These are phyloP conservation scores for Perizoma affinitatum DNA, from an alignment of 2,888 invertebrate genomes.

Conservation along the genomic window DNA sequence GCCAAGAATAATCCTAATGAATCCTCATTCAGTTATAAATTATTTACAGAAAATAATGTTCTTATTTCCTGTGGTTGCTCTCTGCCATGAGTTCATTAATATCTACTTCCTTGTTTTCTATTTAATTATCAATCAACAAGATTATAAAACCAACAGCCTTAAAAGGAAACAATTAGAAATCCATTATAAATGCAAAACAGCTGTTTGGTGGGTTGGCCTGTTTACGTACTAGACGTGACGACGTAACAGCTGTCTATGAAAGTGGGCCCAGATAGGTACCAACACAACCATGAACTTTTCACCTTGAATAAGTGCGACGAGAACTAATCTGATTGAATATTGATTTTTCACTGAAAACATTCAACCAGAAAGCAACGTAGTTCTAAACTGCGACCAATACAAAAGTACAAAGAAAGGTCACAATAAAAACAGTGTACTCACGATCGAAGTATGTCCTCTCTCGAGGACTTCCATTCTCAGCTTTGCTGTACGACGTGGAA, in stretches of 20 bases:
- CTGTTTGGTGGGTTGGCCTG: constrained; percentile 47
- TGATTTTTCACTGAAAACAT: constrained; percentile 10
- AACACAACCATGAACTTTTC: constrained; percentile 9
- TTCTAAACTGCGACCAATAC: constrained; percentile 55
- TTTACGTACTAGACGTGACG: constrained; percentile 57
- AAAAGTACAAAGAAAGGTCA: constrained; percentile 70
- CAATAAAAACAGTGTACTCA: constrained; percentile 53
- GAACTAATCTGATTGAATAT: constrained; percentile 6
- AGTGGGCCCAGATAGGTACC: constrained; percentile 54
- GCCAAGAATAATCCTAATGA: too few species aligned
- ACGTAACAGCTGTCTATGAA: constrained; percentile 75
- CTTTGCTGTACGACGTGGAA: constrained; percentile 25
- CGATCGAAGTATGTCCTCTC: constrained; percentile 31
- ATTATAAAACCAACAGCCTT: too few species aligned
- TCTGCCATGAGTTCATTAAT: too few species aligned
- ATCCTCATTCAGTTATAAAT: too few species aligned
- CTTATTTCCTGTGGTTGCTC: too few species aligned
- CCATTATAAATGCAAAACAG: constrained; percentile 44
- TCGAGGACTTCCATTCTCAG: constrained; percentile 28
- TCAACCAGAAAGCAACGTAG: constrained; percentile 9
- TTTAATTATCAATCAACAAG: too few species aligned
- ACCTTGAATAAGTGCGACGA: constrained; percentile 18
- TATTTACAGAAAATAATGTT: too few species aligned
- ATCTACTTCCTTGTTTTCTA: too few species aligned
- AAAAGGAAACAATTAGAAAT: neutral